These are phyloP conservation scores for Tachina fera DNA, from an alignment of 2,888 invertebrate species.

Conservation along the genomic window DNA sequence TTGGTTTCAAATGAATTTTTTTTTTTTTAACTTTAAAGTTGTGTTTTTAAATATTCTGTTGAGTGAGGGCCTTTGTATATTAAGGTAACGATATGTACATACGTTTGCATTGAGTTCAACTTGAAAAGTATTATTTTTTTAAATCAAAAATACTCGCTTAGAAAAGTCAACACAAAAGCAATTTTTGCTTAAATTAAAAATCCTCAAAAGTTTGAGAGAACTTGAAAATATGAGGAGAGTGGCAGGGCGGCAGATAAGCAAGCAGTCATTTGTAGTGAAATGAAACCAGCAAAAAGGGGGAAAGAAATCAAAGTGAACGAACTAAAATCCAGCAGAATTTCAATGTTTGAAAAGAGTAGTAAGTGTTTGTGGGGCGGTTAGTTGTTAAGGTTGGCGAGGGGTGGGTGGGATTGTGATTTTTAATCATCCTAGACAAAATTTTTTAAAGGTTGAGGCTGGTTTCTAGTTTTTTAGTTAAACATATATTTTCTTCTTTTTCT, in stretches of 20 bases:
- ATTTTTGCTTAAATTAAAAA: constrained; percentile 24
- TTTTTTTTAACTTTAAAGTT: no score
- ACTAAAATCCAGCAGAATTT: constrained; percentile 42
- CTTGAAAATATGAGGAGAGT: constrained; percentile 14
- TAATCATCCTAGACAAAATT: background rate
- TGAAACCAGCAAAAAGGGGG: background rate
- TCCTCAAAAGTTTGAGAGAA: constrained; percentile 17
- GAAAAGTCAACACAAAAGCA: constrained; percentile 25
- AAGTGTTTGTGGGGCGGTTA: background rate
- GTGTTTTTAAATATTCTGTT: no score
- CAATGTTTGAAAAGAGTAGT: background rate
- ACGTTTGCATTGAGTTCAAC: constrained; percentile 7
- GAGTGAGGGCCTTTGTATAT: no score
- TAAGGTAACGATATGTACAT: no score
- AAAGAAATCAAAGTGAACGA: constrained; percentile 43
- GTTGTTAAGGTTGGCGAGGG: background rate
- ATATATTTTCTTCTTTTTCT: constrained; percentile 28
- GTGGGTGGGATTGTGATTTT: background rate
- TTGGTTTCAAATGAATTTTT: no score
- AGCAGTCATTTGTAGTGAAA: background rate
- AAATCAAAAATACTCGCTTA: constrained; percentile 8
- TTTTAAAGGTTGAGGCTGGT: constrained; percentile 10
- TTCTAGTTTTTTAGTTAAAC: background rate
- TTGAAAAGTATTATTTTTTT: constrained; percentile 37
- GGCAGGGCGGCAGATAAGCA: background rate